A percentile compares a stretch with the other conserved stretches of the same genome.
Conservation (phyloP, 2,797 vertebrate genomes). For the Rhodeus uyekii region DNA sequence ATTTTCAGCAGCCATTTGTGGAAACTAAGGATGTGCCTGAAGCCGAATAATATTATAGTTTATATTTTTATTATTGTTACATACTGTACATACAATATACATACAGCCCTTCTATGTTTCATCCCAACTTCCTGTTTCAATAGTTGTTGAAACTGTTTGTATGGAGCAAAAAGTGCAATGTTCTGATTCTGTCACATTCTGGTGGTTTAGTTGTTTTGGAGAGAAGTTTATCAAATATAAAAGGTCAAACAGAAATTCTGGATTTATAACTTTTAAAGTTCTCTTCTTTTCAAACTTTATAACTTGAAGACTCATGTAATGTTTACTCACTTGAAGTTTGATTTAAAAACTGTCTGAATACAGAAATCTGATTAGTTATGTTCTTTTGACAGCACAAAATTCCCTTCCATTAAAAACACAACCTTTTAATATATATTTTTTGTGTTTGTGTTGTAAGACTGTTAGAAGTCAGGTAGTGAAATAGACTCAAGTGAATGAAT, state of each 20-base stretch:
- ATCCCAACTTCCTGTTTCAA: neutral
- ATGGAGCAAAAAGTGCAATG: neutral
- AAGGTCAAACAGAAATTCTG: neutral
- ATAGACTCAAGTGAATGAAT: neutral
- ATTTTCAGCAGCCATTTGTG: too few species aligned
- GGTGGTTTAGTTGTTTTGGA: neutral
- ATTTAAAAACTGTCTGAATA: neutral
- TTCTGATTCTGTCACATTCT: neutral
- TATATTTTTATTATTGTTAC: too few species aligned
- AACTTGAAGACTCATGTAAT: neutral
- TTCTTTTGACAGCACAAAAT: neutral
- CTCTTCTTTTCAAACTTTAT: neutral
- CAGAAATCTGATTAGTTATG: neutral
- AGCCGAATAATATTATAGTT: too few species aligned
- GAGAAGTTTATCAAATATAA: neutral
- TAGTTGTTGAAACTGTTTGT: neutral
- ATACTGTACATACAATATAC: too few species aligned
- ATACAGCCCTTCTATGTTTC: neutral
- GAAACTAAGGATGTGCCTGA: too few species aligned
- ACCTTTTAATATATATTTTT: neutral
- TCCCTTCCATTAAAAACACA: neutral
- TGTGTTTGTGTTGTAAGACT: neutral
- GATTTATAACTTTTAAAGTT: constrained; percentile 5
- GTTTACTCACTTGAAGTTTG: neutral
- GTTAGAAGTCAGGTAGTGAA: neutral